A percentile compares a stretch with the other conserved stretches of the same genome.
phyloP scores from a whole-genome alignment of 2,113 vertebrate genomes.

The Aegypius monachus region DNA sequence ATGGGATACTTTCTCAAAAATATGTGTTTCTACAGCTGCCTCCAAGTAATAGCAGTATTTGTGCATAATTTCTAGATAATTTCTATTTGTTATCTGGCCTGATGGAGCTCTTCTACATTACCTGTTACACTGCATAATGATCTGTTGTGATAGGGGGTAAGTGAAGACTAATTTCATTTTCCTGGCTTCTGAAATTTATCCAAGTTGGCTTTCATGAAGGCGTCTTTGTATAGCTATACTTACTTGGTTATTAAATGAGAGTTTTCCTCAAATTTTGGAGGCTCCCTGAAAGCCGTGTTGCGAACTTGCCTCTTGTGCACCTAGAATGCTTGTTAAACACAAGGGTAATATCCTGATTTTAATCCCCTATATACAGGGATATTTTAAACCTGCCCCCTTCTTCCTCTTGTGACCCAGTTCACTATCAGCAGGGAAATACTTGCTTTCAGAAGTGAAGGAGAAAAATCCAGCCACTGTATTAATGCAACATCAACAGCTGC shows the following conservation, averaged over 20 bases:
- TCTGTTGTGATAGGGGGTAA: background rate
- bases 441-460: background rate
- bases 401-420: background rate
- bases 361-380: accelerated
- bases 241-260: background rate
- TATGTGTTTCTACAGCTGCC: background rate
- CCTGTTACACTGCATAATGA: background rate
- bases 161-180: background rate
- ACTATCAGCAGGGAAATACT: background rate
- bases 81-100: background rate
- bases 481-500: background rate
- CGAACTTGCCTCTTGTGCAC: background rate
- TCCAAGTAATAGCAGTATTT: background rate
- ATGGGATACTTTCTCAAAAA: background rate
- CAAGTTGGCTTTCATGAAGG: background rate
- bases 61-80: background rate
- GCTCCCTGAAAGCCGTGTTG: background rate
- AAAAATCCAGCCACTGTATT: background rate
- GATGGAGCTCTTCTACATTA: background rate
- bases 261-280: background rate
- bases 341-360: background rate
- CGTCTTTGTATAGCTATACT: background rate
- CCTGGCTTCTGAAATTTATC: background rate
- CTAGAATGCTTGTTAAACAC: background rate
- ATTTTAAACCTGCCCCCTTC: background rate